A percentile compares a stretch with the other conserved stretches of the same genome.
Conservation (phyloP, 2,113 vertebrate genomes). For the Tachuris rubrigastra region DNA sequence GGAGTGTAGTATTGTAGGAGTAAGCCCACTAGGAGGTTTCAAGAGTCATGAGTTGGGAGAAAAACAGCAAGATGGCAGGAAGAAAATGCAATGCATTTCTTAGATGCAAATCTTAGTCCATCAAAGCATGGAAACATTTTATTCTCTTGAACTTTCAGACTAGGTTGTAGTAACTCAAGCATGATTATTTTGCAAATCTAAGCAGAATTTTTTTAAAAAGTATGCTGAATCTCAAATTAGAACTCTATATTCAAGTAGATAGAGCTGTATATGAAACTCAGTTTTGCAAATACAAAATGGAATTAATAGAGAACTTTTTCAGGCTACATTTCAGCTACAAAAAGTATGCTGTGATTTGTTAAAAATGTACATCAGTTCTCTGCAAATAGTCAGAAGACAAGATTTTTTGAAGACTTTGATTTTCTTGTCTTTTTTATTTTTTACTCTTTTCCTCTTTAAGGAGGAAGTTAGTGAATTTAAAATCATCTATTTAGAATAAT, state of each 20-base stretch:
- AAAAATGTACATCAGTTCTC: not conserved
- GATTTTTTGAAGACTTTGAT: fast-evolving
- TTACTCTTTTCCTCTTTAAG: not conserved
- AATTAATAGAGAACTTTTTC: not conserved
- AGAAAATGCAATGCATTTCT: not conserved
- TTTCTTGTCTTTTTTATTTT: not conserved
- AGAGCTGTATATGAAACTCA: not conserved
- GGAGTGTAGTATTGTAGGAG: not conserved
- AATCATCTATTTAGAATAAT: not conserved
- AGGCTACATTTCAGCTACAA: not conserved
- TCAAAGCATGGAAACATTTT: not conserved
- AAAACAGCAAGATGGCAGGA: not conserved
- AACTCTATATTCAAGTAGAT: not conserved
- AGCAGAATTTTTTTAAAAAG: not conserved
- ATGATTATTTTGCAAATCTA: not conserved
- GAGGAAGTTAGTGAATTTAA: not conserved
- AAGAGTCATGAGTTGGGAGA: not conserved
- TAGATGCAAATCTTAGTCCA: not conserved
- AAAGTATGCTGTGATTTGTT: not conserved
- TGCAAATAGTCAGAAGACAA: not conserved
- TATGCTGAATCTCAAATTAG: not conserved
- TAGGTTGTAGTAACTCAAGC: not conserved
- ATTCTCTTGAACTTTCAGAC: not conserved
- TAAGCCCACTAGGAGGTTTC: not conserved
- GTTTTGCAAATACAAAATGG: not conserved